Evolutionary conservation across 1,140 invertebrate species (phyloP), one percentile per base, ranked within the genome.

Genomic region (Heliothis subflexa): DNA sequence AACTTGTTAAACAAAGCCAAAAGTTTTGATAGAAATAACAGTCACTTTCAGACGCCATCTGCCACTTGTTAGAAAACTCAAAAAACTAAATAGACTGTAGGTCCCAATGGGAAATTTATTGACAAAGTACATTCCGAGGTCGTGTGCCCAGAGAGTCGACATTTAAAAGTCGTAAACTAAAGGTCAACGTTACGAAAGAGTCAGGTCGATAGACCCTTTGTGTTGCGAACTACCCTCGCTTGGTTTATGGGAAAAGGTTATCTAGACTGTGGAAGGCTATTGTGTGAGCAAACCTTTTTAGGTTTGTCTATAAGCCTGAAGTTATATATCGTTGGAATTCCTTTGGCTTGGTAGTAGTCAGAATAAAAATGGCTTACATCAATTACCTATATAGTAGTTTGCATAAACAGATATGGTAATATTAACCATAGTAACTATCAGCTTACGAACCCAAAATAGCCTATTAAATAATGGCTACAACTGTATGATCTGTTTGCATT

Each of bases 111-210:
- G 33, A 10, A 62, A 33, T 75, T 11, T 75, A 47, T 75, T 75
- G 59, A 54, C 73, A 64, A 75, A 75, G 52, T 40, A 75, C 61
- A 33, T 64, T 64, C 13, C 57, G 57, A 62, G 72, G 73, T 62
- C 73, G 49, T 64, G 59, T 7, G 57, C 73, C 11, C 54, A 47
- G 40, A 9, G 62, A 55, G 50, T 3, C 75, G 75, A 70, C 75
- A 78, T 78, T 78, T 78, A 78, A 78, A 68, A 78, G 75, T 78
- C 75, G 54, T 70, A 78, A 70, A 75, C 45, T 52, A 75, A 78
- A 78, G 62, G 75, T 78, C 75, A 70, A 49, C 59, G 40, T 5
- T 47, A 21, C 49, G 64, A 57, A 73, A 45, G 70, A 68, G 55
- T 47, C 40, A n/a, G 45, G 57, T 61, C 72, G 16, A 61, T 61